phyloP scores from a whole-genome alignment of 2,797 vertebrate species.

The Mormyrops attenuatus region DNA sequence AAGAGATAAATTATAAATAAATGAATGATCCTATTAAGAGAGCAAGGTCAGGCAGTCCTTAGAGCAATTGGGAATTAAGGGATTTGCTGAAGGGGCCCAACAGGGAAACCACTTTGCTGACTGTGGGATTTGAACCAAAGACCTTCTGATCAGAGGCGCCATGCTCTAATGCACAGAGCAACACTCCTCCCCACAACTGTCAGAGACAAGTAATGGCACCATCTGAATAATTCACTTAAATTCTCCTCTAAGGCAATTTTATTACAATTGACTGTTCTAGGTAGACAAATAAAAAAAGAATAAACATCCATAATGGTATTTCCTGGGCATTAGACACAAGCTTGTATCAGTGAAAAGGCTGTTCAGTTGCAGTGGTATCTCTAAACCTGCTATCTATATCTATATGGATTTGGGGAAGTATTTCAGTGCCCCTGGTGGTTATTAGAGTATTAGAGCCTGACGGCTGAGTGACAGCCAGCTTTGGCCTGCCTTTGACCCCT shows the following conservation, averaged over 20 bases:
- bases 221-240: neutral
- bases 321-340: neutral
- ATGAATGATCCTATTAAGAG: neutral
- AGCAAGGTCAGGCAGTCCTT: neutral
- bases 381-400: neutral
- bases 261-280: neutral
- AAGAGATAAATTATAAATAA: neutral
- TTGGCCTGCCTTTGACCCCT: slow-evolving; percentile 20
- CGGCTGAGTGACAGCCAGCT: slow-evolving; percentile 1
- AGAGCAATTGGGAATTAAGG: neutral
- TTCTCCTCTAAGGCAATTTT: neutral
- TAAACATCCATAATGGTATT: neutral
- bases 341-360: neutral
- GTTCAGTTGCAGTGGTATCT: neutral
- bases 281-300: neutral
- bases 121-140: neutral
- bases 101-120: neutral
- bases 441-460: slow-evolving; percentile 27
- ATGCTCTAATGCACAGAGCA: neutral
- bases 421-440: slow-evolving; percentile 24
- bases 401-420: slow-evolving; percentile 19
- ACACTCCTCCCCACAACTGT: neutral
- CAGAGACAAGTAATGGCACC: neutral
- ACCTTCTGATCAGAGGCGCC: neutral
- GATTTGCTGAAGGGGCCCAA: neutral